Evolutionary conservation across 2,113 vertebrate genomes (phyloP), one percentile per base, ranked within the genome.

Genomic region (Colistium nudipinnis): DNA sequence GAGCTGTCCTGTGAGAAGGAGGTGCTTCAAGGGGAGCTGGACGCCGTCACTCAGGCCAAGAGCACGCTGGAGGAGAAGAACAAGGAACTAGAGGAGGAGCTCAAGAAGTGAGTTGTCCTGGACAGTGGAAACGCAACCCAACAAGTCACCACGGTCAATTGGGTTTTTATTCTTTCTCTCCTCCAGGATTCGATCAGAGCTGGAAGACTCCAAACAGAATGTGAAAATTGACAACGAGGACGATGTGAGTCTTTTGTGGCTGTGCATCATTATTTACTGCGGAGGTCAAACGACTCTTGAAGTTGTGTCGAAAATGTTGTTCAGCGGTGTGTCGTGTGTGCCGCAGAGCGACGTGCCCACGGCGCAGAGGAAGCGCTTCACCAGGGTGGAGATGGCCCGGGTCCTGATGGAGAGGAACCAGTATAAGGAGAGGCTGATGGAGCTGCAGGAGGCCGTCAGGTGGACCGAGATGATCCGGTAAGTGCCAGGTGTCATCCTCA

Each of bases 381-480:
- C 98, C 0, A 90, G 98, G 1, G 97, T 99, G 68, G 98, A 99
- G 79, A 99, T 99, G 98, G 98, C 98, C 14, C 90, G 98, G 0
- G 98, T 99, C 27, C 93, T 99, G 27, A 99, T 99, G 97, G 97
- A 99, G 80, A 95, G 98, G 80, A 99, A 99, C 87, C 98, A 99
- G 84, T 99, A 99, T 20, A 99, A 99, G 86, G 98, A 99, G 92
- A 93, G 98, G 47, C 70, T 99, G 87, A 99, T 99, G 97, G 98
- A 99, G 90, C 95, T 99, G 47, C 97, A 99, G 85, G 97, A 99
- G 86, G 98, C 98, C 0, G 97, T 99, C 27, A 91, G 97, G 88
- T 99, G 97, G 97, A 99, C 97, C 0, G 98, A 99, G 89, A 99
- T 99, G 98, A 99, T 99, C 66, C 93, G 98, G 98, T 97, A 76